These are phyloP conservation scores for Leptura quadrifasciata DNA, from an alignment of 2,888 invertebrate genomes.

Conservation along the genomic window DNA sequence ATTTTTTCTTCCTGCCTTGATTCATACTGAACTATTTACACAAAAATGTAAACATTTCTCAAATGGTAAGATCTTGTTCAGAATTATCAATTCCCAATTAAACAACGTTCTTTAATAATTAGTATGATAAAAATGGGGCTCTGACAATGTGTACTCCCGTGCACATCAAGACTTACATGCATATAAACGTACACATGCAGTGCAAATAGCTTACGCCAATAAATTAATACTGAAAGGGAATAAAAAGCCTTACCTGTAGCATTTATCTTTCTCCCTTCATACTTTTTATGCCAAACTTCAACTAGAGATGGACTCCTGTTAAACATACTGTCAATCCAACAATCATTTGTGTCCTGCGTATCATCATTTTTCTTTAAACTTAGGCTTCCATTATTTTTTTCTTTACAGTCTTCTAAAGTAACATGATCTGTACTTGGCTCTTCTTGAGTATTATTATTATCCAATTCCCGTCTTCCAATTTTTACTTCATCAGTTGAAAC, in stretches of 20 bases:
- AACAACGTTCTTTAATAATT: no score
- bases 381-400: neutral
- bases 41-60: no score
- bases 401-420: neutral
- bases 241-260: slow-evolving; percentile 23
- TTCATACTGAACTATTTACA: no score
- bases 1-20: no score
- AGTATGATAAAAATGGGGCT: no score
- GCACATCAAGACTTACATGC: no score
- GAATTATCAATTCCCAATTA: no score
- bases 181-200: no score
- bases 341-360: slow-evolving; percentile 32
- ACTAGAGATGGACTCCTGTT: neutral
- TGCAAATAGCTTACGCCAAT: no score
- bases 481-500: neutral
- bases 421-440: neutral
- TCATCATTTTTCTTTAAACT: slow-evolving; percentile 11
- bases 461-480: neutral
- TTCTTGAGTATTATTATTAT: neutral
- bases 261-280: slow-evolving; percentile 3
- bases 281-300: slow-evolving; percentile 10
- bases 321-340: slow-evolving; percentile 20
- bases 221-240: no score
- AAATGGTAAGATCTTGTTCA: no score
- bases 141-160: no score